A percentile compares a stretch with the other conserved stretches of the same genome.
Evolutionary conservation across 2,888 invertebrate genomes (phyloP).

Genomic region (Encarsia formosa): DNA sequence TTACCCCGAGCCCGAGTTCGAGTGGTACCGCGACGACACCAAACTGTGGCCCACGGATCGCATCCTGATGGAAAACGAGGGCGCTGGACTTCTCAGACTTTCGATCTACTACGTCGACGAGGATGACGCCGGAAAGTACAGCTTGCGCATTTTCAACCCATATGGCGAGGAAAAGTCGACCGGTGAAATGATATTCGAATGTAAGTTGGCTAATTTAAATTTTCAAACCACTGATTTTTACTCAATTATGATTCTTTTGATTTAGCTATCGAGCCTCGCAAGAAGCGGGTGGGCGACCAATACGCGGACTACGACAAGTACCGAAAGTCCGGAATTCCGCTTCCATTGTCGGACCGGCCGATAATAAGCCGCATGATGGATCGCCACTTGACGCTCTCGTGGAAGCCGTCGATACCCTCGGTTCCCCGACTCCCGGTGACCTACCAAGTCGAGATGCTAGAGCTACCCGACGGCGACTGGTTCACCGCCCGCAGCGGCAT

Average conservation of each 20-base stretch:
- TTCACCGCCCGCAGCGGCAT: slow-evolving; percentile 80
- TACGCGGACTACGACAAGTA: slow-evolving; percentile 81
- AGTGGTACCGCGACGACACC: slow-evolving; percentile 79
- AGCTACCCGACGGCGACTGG: slow-evolving; percentile 90
- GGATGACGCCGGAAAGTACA: slow-evolving; percentile 80
- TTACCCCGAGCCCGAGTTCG: slow-evolving; percentile 80
- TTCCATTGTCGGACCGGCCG: slow-evolving; percentile 85
- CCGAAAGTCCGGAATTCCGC: slow-evolving; percentile 77
- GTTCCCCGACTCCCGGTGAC: slow-evolving; percentile 86
- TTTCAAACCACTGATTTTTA: neutral
- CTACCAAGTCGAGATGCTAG: slow-evolving; percentile 92
- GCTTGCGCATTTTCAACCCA: slow-evolving; percentile 76
- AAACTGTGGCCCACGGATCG: slow-evolving; percentile 78
- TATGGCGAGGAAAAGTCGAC: slow-evolving; percentile 79
- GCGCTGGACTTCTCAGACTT: slow-evolving; percentile 76
- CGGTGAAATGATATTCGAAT: slow-evolving; percentile 76
- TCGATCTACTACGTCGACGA: slow-evolving; percentile 74
- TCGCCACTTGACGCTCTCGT: slow-evolving; percentile 80
- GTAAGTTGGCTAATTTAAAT: slow-evolving; percentile 54
- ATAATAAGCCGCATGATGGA: slow-evolving; percentile 92
- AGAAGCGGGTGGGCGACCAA: slow-evolving; percentile 69
- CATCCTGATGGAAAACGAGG: slow-evolving; percentile 77
- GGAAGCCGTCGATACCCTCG: slow-evolving; percentile 89
- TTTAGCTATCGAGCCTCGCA: slow-evolving; percentile 66
- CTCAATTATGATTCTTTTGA: too few species aligned